These are phyloP conservation scores for Polyommatus iphigenia DNA, from an alignment of 2,888 invertebrate genomes.

Conservation along the genomic window DNA sequence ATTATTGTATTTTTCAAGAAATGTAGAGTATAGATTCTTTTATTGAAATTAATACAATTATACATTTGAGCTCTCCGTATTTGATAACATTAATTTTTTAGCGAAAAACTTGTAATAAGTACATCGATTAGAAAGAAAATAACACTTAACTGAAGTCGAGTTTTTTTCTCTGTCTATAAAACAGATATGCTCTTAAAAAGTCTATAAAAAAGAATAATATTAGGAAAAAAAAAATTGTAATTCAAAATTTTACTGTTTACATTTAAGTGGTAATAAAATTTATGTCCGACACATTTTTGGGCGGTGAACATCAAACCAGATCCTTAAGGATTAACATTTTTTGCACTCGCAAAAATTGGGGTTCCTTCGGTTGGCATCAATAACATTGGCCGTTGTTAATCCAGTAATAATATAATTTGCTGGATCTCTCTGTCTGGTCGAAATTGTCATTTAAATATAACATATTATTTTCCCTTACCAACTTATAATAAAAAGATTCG, in stretches of 20 bases:
- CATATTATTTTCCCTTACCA: background rate
- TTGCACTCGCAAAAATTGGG: background rate
- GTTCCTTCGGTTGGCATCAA: background rate
- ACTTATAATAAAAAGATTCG: background rate
- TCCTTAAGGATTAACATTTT: conserved; percentile 3
- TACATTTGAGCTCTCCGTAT: no score
- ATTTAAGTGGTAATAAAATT: background rate
- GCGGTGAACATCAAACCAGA: background rate
- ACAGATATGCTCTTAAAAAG: background rate
- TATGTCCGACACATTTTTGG: background rate
- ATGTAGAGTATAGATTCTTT: background rate
- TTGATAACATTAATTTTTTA: no score
- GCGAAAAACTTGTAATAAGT: no score
- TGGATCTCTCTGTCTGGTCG: background rate
- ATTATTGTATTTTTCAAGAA: background rate
- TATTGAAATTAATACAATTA: background rate
- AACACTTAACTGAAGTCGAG: background rate
- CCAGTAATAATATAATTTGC: background rate
- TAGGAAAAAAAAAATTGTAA: no score
- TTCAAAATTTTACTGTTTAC: background rate
- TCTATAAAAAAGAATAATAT: background rate
- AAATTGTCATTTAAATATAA: background rate
- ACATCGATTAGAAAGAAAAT: background rate
- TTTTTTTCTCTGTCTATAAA: background rate
- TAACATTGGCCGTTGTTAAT: background rate